Evolutionary conservation across 1,140 invertebrate species (phyloP).

Genomic region (Apocrypta bakeri): DNA sequence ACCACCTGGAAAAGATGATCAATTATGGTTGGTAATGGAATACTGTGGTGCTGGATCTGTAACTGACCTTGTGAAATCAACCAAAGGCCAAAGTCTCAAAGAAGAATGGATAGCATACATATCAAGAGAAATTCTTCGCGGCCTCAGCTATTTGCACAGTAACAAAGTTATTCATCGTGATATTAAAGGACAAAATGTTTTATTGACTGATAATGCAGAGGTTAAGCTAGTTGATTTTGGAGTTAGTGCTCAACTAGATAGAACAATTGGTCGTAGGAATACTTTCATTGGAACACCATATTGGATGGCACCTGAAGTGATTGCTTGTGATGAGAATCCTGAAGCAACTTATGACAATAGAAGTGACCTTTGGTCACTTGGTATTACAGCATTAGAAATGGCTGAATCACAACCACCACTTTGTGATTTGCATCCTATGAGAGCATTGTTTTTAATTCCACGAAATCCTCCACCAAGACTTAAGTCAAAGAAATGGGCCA

Average conservation of each 20-base stretch:
- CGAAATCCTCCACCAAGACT: conserved; percentile 97
- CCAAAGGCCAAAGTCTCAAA: conserved; percentile 97
- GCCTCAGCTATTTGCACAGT: conserved; percentile 96
- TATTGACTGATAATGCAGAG: conserved; percentile 99
- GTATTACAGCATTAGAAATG: conserved; percentile 99
- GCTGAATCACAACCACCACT: conserved; percentile 99
- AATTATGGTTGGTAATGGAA: conserved; percentile 99
- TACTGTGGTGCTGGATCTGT: conserved; percentile 99
- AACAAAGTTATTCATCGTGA: conserved; percentile 99
- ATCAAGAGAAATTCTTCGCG: conserved; percentile 96
- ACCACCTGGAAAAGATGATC: conserved; percentile 98
- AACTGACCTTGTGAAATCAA: conserved; percentile 99
- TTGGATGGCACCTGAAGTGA: conserved; percentile 98
- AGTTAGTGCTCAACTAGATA: conserved; percentile 98
- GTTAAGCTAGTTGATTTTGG: conserved; percentile 99
- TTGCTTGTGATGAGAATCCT: conserved; percentile 99
- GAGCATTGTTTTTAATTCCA: conserved; percentile 98
- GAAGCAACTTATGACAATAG: conserved; percentile 99
- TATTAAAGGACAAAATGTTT: conserved; percentile 99
- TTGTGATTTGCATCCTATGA: conserved; percentile 99
- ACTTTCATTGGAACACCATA: conserved; percentile 99
- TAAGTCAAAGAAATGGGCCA: conserved; percentile 99
- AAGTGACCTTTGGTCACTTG: conserved; percentile 98
- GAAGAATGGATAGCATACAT: conserved; percentile 99
- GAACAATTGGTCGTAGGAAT: conserved; percentile 98